These are phyloP conservation scores for Caenorhabditis auriculariae DNA, from an alignment of 2,888 invertebrate species.

Conservation along the genomic window DNA sequence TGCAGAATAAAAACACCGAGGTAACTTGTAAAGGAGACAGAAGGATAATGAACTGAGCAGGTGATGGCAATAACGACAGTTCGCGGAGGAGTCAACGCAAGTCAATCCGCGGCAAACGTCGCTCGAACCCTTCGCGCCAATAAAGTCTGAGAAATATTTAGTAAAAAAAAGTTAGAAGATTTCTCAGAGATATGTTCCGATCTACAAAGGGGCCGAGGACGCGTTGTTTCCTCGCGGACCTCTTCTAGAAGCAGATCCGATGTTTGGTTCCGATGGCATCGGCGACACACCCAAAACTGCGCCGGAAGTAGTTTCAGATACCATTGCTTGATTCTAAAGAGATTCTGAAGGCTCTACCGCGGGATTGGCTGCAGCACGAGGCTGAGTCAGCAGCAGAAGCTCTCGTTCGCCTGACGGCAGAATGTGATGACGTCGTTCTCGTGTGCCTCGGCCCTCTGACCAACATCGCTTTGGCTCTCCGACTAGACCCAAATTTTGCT, in stretches of 20 bases:
- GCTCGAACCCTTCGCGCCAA: slow-evolving; percentile 50
- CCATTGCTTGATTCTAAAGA: not conserved
- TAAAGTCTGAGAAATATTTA: not conserved
- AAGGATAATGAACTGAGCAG: slow-evolving; percentile 8
- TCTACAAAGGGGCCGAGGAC: slow-evolving; percentile 55
- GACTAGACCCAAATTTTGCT: slow-evolving; percentile 64
- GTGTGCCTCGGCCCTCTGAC: slow-evolving; percentile 65
- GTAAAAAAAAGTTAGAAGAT: not conserved
- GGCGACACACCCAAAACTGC: slow-evolving; percentile 36
- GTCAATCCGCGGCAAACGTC: slow-evolving; percentile 56
- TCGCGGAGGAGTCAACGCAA: slow-evolving; percentile 47
- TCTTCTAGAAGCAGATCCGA: slow-evolving; percentile 29
- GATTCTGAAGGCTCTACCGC: not conserved
- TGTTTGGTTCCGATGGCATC: slow-evolving; percentile 53
- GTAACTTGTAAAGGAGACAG: not conserved
- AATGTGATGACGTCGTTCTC: slow-evolving; percentile 19
- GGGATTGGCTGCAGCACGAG: not conserved
- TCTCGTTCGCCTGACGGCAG: slow-evolving; percentile 13
- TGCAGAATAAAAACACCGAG: slow-evolving; percentile 7
- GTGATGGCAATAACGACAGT: slow-evolving; percentile 48
- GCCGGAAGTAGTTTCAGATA: slow-evolving; percentile 24
- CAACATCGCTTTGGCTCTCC: slow-evolving; percentile 66
- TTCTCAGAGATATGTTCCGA: slow-evolving; percentile 43
- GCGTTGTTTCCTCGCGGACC: slow-evolving; percentile 46
- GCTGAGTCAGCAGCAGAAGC: slow-evolving; percentile 13